Evolutionary conservation across 2,888 invertebrate species (phyloP).

Genomic region (Leptopilina syphax): DNA sequence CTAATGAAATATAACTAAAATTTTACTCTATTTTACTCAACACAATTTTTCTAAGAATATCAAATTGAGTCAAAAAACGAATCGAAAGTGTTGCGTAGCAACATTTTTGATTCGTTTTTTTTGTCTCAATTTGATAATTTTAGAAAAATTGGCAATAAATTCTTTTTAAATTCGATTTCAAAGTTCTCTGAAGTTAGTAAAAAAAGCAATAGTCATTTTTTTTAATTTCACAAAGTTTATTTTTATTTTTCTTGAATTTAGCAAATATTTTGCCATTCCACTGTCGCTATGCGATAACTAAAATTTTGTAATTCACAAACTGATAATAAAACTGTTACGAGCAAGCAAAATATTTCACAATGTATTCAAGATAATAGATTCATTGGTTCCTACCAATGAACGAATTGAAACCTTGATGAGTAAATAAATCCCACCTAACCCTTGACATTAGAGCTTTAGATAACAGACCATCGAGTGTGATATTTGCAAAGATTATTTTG

Average conservation of each 20-base stretch:
- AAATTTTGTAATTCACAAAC: neutral
- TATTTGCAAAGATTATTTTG: conserved; percentile 5
- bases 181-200: conserved; percentile 12
- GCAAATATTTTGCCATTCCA: neutral
- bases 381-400: neutral
- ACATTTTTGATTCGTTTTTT: no score
- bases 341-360: conserved; percentile 31
- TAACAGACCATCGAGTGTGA: neutral
- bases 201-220: conserved; percentile 43
- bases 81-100: no score
- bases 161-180: neutral
- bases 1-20: no score
- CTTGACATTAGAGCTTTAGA: conserved; percentile 29
- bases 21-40: no score
- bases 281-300: neutral
- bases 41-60: no score
- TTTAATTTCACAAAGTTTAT: conserved; percentile 26
- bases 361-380: conserved; percentile 17
- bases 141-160: no score
- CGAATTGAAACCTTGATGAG: conserved; percentile 10
- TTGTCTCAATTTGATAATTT: no score
- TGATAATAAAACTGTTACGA: conserved; percentile 7
- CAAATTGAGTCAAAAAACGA: no score
- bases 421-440: conserved; percentile 31
- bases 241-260: neutral